Conservation (phyloP, 2,888 invertebrate species). For the Ichneumoninae sp. region DNA sequence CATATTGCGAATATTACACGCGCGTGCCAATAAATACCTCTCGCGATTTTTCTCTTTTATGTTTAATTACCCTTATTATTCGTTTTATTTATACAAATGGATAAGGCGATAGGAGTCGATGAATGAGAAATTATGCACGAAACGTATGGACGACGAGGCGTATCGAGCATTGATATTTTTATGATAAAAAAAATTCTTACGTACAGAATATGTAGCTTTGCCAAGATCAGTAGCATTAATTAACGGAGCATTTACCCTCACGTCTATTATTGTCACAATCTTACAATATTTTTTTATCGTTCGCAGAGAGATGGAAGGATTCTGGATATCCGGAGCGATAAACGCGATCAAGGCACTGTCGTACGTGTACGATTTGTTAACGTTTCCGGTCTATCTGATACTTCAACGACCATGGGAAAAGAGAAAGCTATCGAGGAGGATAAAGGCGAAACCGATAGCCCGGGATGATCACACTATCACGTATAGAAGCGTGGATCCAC, state of each 20-base stretch:
- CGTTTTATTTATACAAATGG: not conserved
- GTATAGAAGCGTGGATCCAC: constrained; percentile 90
- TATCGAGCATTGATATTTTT: no score
- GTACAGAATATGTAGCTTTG: not conserved
- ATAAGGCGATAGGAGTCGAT: not conserved
- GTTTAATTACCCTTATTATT: not conserved
- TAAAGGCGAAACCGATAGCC: constrained; percentile 91
- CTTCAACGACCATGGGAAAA: constrained; percentile 95
- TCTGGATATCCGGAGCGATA: constrained; percentile 89
- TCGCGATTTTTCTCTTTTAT: not conserved
- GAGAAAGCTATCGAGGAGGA: constrained; percentile 90
- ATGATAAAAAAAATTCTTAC: no score
- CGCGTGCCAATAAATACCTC: not conserved
- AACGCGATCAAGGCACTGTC: constrained; percentile 92
- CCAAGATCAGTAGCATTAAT: not conserved
- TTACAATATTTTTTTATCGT: constrained; percentile 6
- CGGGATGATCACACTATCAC: constrained; percentile 89
- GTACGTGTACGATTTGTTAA: constrained; percentile 95
- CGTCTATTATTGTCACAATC: not conserved
- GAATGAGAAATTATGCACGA: not conserved
- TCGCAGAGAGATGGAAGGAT: constrained; percentile 86
- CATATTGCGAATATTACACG: not conserved
- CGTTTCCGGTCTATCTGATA: constrained; percentile 95
- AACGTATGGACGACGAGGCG: not conserved
- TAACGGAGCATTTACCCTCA: not conserved